These are phyloP conservation scores for Aselliscus stoliczkanus DNA, from an alignment of 2,797 vertebrate species.

Conservation along the genomic window DNA sequence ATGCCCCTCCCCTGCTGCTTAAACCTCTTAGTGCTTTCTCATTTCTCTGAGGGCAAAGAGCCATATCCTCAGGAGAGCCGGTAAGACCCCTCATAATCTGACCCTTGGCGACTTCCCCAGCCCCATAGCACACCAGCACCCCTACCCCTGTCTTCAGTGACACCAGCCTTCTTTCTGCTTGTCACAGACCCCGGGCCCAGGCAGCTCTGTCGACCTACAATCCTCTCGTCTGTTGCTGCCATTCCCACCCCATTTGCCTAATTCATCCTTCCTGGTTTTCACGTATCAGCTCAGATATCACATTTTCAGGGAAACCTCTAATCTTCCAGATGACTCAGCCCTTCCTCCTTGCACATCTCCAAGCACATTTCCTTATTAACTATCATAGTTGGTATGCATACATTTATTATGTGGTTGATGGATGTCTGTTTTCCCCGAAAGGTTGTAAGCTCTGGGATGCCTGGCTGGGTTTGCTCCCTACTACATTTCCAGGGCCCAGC, in stretches of 20 bases:
- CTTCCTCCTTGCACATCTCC: background rate
- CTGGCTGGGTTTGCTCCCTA: background rate
- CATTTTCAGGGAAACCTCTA: background rate
- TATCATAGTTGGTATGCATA: background rate
- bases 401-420: background rate
- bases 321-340: background rate
- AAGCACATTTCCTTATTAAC: slow-evolving; percentile 18
- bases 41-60: background rate
- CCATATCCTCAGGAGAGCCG: background rate
- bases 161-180: background rate
- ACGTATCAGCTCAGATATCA: background rate
- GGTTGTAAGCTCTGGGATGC: background rate
- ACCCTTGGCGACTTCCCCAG: background rate
- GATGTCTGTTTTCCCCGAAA: slow-evolving; percentile 10
- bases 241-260: background rate
- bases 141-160: background rate
- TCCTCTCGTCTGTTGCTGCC: background rate
- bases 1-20: background rate
- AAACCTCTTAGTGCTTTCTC: background rate
- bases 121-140: background rate
- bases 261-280: slow-evolving; percentile 26
- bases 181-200: background rate
- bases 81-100: background rate
- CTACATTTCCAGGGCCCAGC: background rate
- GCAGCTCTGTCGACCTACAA: background rate